These are phyloP conservation scores for Bradysia coprophila DNA, from an alignment of 1,140 invertebrate species.

Conservation along the genomic window DNA sequence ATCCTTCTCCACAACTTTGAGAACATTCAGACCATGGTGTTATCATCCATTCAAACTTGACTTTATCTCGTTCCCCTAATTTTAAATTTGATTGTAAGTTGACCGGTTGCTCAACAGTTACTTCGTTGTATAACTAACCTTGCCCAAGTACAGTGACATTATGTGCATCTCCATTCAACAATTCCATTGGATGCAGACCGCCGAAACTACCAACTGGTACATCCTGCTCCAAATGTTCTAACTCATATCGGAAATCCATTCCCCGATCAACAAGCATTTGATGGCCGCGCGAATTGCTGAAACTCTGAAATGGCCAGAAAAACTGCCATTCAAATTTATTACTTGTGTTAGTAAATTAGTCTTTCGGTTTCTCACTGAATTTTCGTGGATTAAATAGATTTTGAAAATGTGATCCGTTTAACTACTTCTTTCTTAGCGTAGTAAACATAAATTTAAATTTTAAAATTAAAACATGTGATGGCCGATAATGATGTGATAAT, in stretches of 20 bases:
- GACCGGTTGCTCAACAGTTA: conserved; percentile 7
- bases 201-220: conserved; percentile 8
- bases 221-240: conserved; percentile 17
- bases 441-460: no score
- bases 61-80: conserved; percentile 27
- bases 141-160: conserved; percentile 6
- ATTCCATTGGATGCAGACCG: not conserved
- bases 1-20: conserved; percentile 64
- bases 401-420: no score
- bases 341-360: not conserved
- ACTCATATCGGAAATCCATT: conserved; percentile 14
- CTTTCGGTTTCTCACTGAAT: not conserved
- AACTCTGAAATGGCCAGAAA: conserved; percentile 51
- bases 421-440: no score
- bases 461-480: no score
- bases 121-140: conserved; percentile 7
- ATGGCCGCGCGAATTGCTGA: conserved; percentile 37
- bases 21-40: conserved; percentile 76
- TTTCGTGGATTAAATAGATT: no score
- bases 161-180: not conserved
- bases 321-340: conserved; percentile 31
- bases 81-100: conserved; percentile 20
- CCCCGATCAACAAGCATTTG: conserved; percentile 25
- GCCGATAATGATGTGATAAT: no score
- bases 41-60: conserved; percentile 60